Evolutionary conservation across 2,113 vertebrate genomes (phyloP), one percentile per base, ranked within the genome.

Genomic region (Rostratula benghalensis): DNA sequence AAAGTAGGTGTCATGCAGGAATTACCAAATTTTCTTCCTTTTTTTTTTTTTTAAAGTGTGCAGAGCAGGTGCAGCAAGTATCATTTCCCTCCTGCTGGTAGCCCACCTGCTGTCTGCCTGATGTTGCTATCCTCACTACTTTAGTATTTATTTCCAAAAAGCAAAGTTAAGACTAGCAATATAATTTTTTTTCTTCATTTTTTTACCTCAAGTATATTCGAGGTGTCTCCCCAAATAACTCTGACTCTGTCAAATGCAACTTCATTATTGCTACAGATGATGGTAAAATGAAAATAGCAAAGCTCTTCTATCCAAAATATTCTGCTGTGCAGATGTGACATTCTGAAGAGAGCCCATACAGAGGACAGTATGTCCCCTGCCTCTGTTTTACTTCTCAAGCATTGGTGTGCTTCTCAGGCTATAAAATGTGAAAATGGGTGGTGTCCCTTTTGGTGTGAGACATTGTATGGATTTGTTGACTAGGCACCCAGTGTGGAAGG

Each of bases 41-140:
- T 20, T 28, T 13, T 46, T 46, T 54, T 54, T 83, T 82, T 76
- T 71, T 63, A 9, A 77, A 95, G 74, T 63, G 56, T 78, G 39
- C 60, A 64, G 93, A 96, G 60, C 96, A 97, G 96, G 94, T 96
- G 95, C 83, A 57, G 73, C 76, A 95, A 94, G 80, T 81, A 92
- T 92, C 87, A 92, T 96, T 96, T 92, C 87, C 77, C 93, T 94
- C 95, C 95, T 87, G 95, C 96, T 96, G 95, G 73, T 81, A 89
- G 95, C 95, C 95, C 96, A 95, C 96, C 95, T 96, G 96, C 96
- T 96, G 94, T 94, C 93, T 95, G 89, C 94, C 96, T 97, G 94
- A 94, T 94, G 83, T 73, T 87, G 88, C 80, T 78, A 53, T 84
- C 74, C 54, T 92, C 60, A 75, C 89, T 78, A 60, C 57, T 89